A percentile compares a stretch with the other conserved stretches of the same genome.
Conservation (phyloP, 2,888 invertebrate species). For the Aspidapion aeneum region DNA sequence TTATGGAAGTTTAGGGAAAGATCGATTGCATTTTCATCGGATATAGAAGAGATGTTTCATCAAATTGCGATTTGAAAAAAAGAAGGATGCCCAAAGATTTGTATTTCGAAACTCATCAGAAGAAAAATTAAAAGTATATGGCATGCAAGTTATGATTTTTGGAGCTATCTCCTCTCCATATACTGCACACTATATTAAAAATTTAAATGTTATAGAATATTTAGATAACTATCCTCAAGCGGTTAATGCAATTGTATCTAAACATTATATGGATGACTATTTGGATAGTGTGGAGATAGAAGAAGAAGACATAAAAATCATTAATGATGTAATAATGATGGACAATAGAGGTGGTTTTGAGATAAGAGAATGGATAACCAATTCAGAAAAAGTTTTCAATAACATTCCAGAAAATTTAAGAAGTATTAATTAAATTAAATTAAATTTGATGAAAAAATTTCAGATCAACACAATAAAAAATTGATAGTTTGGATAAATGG, state of each 20-base stretch:
- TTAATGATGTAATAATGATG: background rate
- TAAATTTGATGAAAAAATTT: no score
- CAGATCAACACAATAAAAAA: no score
- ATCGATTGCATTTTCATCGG: background rate
- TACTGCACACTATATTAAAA: constrained; percentile 9
- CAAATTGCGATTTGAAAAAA: background rate
- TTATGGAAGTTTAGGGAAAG: background rate
- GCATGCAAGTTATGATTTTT: constrained; percentile 6
- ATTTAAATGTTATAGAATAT: constrained; percentile 5
- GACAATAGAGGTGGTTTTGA: background rate
- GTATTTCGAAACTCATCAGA: background rate
- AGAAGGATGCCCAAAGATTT: background rate
- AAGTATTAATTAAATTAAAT: no score
- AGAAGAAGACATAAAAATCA: background rate
- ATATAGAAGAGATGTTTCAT: background rate
- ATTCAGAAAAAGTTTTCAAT: background rate
- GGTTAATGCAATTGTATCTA: constrained; percentile 1
- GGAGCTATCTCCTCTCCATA: constrained; percentile 7
- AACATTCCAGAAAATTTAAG: constrained; percentile 1
- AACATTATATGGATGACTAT: constrained; percentile 8
- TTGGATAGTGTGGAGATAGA: constrained; percentile 1
- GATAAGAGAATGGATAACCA: background rate
- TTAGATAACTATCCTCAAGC: constrained; percentile 1
- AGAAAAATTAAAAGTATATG: background rate
- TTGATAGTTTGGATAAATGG: no score